These are phyloP conservation scores for Drosophila neotestacea DNA, from an alignment of 2,888 invertebrate genomes.

Conservation along the genomic window DNA sequence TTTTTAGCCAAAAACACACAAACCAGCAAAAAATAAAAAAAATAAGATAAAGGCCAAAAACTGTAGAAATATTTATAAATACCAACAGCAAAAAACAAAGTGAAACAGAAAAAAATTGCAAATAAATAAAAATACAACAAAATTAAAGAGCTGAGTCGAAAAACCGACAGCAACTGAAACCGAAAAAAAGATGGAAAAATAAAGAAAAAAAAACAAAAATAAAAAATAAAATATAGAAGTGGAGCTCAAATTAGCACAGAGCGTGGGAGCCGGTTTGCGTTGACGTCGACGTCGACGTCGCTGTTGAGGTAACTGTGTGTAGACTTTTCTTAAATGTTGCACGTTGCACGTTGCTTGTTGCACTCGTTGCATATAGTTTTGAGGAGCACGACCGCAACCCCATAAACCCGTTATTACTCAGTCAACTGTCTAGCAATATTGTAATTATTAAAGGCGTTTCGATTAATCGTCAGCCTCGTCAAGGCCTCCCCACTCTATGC, in stretches of 20 bases:
- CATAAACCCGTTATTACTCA: slow-evolving; percentile 61
- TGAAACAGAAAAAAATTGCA: slow-evolving; percentile 7
- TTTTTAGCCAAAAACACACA: slow-evolving; percentile 36
- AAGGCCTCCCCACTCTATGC: slow-evolving; percentile 60
- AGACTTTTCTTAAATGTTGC: slow-evolving; percentile 41
- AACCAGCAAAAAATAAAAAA: slow-evolving; percentile 1
- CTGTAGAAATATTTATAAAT: slow-evolving; percentile 72
- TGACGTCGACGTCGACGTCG: slow-evolving; percentile 3
- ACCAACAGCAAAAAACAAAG: slow-evolving; percentile 41
- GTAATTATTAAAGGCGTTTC: slow-evolving; percentile 49
- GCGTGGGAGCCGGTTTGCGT: slow-evolving; percentile 79
- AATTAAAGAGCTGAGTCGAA: slow-evolving; percentile 42
- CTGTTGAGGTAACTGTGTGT: slow-evolving; percentile 23
- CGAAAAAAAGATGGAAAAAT: slow-evolving; percentile 9
- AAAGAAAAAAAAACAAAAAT: slow-evolving; percentile 10
- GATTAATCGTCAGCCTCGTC: slow-evolving; percentile 42
- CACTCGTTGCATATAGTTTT: slow-evolving; percentile 15
- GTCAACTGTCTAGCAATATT: slow-evolving; percentile 50
- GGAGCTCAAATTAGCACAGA: slow-evolving; percentile 82
- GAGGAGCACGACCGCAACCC: slow-evolving; percentile 33
- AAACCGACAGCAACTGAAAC: slow-evolving; percentile 31
- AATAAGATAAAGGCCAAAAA: slow-evolving; percentile 46
- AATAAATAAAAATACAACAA: slow-evolving; percentile 28
- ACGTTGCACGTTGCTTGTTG: slow-evolving; percentile 29
- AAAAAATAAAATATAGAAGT: slow-evolving; percentile 59